Evolutionary conservation across 1,140 invertebrate species (phyloP).

Genomic region (Colletes gigas): DNA sequence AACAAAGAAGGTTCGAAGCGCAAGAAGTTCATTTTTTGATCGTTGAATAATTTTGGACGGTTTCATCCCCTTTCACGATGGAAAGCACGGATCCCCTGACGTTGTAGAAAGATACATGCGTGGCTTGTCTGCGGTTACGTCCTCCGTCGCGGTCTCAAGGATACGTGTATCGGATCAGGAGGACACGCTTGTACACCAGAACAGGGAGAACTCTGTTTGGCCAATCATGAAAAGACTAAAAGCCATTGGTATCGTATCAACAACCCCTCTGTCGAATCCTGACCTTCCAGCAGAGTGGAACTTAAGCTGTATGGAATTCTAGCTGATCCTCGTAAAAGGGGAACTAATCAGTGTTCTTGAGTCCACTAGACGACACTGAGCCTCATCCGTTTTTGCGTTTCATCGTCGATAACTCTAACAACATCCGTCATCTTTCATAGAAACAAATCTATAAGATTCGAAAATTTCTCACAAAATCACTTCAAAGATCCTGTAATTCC

Average conservation of each 20-base stretch:
- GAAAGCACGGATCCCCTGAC: slow-evolving; percentile 17
- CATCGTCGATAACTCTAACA: not conserved
- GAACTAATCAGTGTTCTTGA: slow-evolving; percentile 58
- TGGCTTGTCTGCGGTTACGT: slow-evolving; percentile 30
- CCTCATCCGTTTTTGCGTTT: not conserved
- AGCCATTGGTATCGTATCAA: slow-evolving; percentile 67
- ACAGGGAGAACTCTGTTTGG: slow-evolving; percentile 67
- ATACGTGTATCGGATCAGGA: slow-evolving; percentile 58
- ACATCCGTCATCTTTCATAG: not conserved
- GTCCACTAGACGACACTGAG: slow-evolving; percentile 37
- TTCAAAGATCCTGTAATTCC: no score
- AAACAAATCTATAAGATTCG: not conserved
- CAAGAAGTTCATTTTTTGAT: no score
- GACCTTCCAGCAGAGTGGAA: slow-evolving; percentile 43
- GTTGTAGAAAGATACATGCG: slow-evolving; percentile 49
- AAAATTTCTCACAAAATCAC: not conserved
- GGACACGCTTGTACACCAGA: slow-evolving; percentile 31
- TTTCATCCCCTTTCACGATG: not conserved
- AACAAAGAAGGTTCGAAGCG: no score
- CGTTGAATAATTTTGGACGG: no score
- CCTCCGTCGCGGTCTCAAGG: slow-evolving; percentile 25
- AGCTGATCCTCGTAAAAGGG: slow-evolving; percentile 47
- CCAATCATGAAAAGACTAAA: slow-evolving; percentile 69
- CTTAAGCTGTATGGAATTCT: slow-evolving; percentile 64
- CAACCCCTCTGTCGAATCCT: slow-evolving; percentile 53